These are phyloP conservation scores for Petromus typicus DNA, from an alignment of 2,113 vertebrate genomes.

Conservation along the genomic window DNA sequence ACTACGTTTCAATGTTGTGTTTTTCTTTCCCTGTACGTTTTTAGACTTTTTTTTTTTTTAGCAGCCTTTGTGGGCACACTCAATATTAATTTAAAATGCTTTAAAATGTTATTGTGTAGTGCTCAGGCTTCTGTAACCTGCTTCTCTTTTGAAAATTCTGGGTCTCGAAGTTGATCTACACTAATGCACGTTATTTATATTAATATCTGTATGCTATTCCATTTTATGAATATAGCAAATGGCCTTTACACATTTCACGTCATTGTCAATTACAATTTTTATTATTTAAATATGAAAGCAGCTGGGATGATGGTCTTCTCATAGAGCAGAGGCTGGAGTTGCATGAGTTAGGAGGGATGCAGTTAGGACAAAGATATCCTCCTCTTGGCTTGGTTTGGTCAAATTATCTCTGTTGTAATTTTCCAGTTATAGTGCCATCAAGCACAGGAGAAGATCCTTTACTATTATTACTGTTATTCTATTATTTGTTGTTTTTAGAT, in stretches of 20 bases:
- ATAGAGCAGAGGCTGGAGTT: neutral
- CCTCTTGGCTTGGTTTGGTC: neutral
- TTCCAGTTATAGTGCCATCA: neutral
- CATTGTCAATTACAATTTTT: neutral
- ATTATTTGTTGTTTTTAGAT: neutral
- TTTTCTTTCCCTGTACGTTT: neutral
- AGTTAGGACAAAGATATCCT: neutral
- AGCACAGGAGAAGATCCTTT: neutral
- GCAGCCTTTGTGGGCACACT: neutral
- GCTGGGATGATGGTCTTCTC: neutral
- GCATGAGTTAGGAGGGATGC: neutral
- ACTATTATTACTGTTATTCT: neutral
- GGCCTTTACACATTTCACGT: neutral
- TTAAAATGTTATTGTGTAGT: neutral
- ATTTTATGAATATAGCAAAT: neutral
- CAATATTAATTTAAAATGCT: neutral
- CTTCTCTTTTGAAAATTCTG: neutral
- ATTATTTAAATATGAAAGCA: neutral
- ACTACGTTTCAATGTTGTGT: neutral
- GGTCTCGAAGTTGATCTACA: neutral
- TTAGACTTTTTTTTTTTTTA: neutral
- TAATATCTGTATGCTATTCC: neutral
- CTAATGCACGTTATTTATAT: neutral
- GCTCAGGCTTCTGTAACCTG: neutral
- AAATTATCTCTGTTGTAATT: neutral